Evolutionary conservation across 2,113 vertebrate genomes (phyloP).

Genomic region (Condylura cristata): DNA sequence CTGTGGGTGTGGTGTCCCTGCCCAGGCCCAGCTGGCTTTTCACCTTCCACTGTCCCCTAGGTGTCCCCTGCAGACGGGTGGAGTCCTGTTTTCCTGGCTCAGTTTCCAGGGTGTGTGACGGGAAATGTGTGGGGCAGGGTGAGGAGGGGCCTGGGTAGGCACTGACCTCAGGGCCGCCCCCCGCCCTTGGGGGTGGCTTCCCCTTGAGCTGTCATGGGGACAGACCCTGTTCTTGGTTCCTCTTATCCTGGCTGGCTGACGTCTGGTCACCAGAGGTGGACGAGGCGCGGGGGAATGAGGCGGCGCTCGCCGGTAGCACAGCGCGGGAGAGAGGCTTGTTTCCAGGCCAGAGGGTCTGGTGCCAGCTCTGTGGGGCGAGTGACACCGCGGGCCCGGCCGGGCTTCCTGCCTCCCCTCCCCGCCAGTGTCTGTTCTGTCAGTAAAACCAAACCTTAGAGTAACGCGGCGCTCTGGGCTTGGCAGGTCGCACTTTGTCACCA

Average conservation of each 20-base stretch:
- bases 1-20: no score
- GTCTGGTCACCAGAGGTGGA: no score
- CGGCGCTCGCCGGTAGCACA: no score
- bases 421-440: slow-evolving; percentile 38
- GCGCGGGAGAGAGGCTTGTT: no score
- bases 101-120: neutral
- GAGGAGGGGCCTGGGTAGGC: neutral
- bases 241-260: slow-evolving; percentile 23
- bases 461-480: slow-evolving; percentile 12
- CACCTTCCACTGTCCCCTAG: neutral
- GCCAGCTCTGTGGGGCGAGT: neutral
- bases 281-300: no score
- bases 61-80: neutral
- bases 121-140: neutral
- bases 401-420: slow-evolving; percentile 39
- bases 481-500: slow-evolving; percentile 28
- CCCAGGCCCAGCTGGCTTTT: neutral
- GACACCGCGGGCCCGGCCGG: neutral
- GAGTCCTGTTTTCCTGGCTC: neutral
- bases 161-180: no score
- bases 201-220: neutral
- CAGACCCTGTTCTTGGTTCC: slow-evolving; percentile 43
- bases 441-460: slow-evolving; percentile 53
- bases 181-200: neutral
- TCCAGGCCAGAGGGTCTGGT: neutral